phyloP scores from a whole-genome alignment of 2,113 vertebrate species.

The Octodon degus region DNA sequence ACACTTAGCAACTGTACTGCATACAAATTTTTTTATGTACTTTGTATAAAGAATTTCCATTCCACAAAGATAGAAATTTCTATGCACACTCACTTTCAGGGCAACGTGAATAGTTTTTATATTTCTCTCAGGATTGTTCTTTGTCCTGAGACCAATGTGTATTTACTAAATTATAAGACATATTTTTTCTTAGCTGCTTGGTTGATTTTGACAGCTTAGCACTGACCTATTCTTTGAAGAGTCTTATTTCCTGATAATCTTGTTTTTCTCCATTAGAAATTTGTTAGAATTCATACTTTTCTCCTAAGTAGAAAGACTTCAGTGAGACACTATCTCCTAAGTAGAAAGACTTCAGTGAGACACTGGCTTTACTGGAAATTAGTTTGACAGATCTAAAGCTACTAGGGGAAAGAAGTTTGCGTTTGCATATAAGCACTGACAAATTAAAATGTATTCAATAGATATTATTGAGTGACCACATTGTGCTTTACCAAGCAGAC shows the following conservation, averaged over 20 bases:
- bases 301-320: neutral
- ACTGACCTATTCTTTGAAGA: neutral
- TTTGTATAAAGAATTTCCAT: neutral
- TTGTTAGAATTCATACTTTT: constrained; percentile 17
- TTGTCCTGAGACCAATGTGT: neutral
- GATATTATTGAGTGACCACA: neutral
- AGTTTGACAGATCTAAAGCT: neutral
- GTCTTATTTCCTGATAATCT: neutral
- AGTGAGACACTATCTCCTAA: neutral
- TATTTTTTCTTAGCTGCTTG: constrained; percentile 32
- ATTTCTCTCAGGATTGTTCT: neutral
- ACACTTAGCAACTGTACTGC: neutral
- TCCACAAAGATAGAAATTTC: neutral
- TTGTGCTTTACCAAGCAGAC: neutral
- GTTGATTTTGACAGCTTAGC: constrained; percentile 45
- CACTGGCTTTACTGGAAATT: neutral
- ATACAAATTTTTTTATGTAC: neutral
- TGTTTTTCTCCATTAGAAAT: constrained; percentile 41
- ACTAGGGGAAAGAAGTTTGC: neutral
- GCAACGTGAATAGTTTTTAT: neutral
- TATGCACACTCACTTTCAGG: neutral
- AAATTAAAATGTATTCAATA: constrained; percentile 7
- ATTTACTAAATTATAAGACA: neutral
- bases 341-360: neutral
- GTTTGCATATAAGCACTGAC: neutral